Base-by-base conservation (phyloP, 2,797 vertebrate genomes). In the Triplophysa yarkandensis region DNA sequence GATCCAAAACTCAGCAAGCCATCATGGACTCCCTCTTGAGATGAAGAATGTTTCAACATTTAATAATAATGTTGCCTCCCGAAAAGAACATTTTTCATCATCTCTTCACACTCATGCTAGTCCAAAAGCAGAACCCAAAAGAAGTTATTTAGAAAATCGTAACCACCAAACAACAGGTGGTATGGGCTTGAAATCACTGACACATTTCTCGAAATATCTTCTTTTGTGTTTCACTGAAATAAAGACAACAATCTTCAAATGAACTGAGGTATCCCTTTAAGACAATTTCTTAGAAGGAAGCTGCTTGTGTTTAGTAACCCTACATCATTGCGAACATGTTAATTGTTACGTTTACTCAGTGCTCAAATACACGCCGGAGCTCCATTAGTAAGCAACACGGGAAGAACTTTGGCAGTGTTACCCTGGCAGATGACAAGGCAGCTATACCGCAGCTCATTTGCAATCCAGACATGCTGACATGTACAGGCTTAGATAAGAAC, bases 361-460 rank as follows among this genome's bases (percentile, higher is more conserved):
- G 80, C 80, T 27, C 32, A 23, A 30, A 55, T 61, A 32, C 52
- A 81, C 84, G 85, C 80, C 79, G 87, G 83, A 86, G 86, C 83
- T 83, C 81, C 86, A 86, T 76, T 84, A 88, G 86, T 84, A 14
- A 88, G 84, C 87, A 80, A 88, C 80, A 71, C 81, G 69, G 67
- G 68, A 78, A 81, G 65, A 61, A 69, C 72, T 79, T 61, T 55
- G 41, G 73, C 65, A 70, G 74, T 86, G 85, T 80, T 83, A 82
- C 74, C 27, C 55, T 58, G 55, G 54, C 54, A 57, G 25, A 44
- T 23, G 54, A 25, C 28, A 60, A n/a, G 28, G 9, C 11, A 61
- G n/a, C 30, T 14, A 27, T 50, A 39, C n/a, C 21, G 43, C 3
- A 32, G 30, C 43, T 36, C 43, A 17, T 50, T 52, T 72, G 46